Base-by-base conservation (phyloP, 2,797 vertebrate genomes). In the Passerculus sandwichensis region DNA sequence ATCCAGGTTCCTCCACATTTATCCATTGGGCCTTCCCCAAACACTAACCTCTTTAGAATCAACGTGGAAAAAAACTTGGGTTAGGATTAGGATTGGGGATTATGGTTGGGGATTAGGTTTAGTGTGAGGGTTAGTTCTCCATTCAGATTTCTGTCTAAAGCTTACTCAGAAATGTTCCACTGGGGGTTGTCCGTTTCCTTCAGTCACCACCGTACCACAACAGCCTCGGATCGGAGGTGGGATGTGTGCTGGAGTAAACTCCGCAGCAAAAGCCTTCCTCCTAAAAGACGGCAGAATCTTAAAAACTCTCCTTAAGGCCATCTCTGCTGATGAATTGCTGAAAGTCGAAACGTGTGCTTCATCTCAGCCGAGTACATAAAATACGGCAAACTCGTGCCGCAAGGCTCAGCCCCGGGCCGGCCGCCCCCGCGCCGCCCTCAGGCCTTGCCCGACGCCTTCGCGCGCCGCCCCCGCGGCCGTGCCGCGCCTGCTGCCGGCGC, bases 331-430 rank as follows among this genome's bases (percentile, higher is more conserved):
- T 44, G 25, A 23, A 51, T 4, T 34, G 13, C 45, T 70, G 32
- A 51, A 44, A 70, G 20, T 47, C 8, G 0, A 44, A 60, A 44
- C 2, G 2, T 29, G 54, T 16, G 9, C 4, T 44, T 34, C 45
- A 13, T 51, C 38, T 81, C 36, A 36, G 8, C 32, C 3, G 2
- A 34, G 10, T 19, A 42, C 2, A 16, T 8, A 6, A 30, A 5
- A 30, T 2, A 4, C 1, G 3, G 9, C 65, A 23, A 9, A 34
- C 15, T n/a, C 2, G 4, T 2, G 12, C 61, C 27, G 21, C 23
- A 32, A 26, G 32, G 18, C 27, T 29, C 62, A 14, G 27, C 15
- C 10, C 11, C 3, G 18, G 21, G 38, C 20, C 19, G 13, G 9
- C 36, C 36, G 2, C 18, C 12, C 26, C 34, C 23, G 23, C 6